Conservation (phyloP, 2,797 vertebrate species). For the Enteromius treurensis region DNA sequence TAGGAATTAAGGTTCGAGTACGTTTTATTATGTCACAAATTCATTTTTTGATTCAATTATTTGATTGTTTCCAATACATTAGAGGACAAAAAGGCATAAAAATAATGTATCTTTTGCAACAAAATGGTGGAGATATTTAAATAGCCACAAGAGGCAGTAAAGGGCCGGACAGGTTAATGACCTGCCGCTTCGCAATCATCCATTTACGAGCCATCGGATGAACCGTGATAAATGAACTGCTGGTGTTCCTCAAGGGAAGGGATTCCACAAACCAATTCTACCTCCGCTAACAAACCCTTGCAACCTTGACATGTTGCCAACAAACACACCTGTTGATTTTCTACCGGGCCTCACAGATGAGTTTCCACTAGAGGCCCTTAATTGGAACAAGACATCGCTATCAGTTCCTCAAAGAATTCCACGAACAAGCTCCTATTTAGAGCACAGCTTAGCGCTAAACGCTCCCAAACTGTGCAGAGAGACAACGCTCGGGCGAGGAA, state of each 20-base stretch:
- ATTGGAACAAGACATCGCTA: conserved; percentile 70
- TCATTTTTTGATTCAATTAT: not conserved
- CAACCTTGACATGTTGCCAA: conserved; percentile 72
- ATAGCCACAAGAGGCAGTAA: conserved; percentile 71
- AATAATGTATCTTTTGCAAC: not conserved
- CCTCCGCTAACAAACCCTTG: conserved; percentile 61
- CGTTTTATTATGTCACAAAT: not conserved
- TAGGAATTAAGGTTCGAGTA: not conserved
- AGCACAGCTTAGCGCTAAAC: conserved; percentile 25
- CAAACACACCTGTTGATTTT: conserved; percentile 73
- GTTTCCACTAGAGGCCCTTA: conserved; percentile 53
- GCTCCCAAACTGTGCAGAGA: conserved; percentile 23
- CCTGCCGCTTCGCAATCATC: conserved; percentile 76
- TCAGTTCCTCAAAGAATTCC: conserved; percentile 57
- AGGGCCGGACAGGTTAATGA: conserved; percentile 73
- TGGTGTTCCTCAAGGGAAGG: conserved; percentile 63
- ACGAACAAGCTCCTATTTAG: conserved; percentile 40
- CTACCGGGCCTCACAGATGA: conserved; percentile 21
- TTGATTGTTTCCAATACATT: not conserved
- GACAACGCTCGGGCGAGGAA: conserved; percentile 15
- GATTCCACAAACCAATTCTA: conserved; percentile 63
- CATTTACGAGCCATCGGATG: conserved; percentile 70
- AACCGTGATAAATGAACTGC: conserved; percentile 73
- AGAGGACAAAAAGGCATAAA: not conserved
- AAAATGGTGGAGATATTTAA: not conserved